Evolutionary conservation across 92 coral and sea anemone species (phyloP).

Genomic region (Hydrozoanthus gracilis): DNA sequence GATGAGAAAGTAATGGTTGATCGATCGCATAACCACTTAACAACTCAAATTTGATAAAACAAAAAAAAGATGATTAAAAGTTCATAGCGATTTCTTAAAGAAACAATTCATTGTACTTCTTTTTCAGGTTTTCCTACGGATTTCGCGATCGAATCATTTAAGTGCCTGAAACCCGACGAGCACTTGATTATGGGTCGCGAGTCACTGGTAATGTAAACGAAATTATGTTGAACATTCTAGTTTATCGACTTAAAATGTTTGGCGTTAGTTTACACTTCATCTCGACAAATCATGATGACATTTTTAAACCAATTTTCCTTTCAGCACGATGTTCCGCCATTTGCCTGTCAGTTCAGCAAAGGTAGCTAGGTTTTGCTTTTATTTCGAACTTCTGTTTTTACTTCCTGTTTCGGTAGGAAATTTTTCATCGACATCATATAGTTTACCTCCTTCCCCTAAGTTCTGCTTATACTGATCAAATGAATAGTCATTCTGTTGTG

Average conservation of each 20-base stretch:
- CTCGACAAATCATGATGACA: background rate
- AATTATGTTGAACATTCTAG: background rate
- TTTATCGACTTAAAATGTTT: background rate
- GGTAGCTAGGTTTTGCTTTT: constrained; percentile 61
- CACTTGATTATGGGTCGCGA: constrained; percentile 81
- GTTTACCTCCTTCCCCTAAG: no score
- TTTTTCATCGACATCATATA: no score
- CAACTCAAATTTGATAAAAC: no score
- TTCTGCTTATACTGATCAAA: no score
- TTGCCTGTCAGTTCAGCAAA: constrained; percentile 90
- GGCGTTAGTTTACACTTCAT: background rate
- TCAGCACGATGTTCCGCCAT: constrained; percentile 95
- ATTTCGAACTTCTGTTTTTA: background rate
- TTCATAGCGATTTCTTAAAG: background rate
- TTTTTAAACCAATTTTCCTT: background rate
- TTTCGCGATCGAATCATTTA: constrained; percentile 81
- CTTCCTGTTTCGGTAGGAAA: background rate
- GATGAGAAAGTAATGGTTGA: background rate
- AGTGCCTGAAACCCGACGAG: constrained; percentile 85
- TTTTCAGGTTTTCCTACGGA: constrained; percentile 78
- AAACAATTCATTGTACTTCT: background rate
- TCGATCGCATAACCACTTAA: no score
- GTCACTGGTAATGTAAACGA: constrained; percentile 24
- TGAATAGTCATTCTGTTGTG: no score
- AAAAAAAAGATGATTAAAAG: no score